These are phyloP conservation scores for Trichonephila clavipes DNA, from an alignment of 1,140 invertebrate species.

Conservation along the genomic window DNA sequence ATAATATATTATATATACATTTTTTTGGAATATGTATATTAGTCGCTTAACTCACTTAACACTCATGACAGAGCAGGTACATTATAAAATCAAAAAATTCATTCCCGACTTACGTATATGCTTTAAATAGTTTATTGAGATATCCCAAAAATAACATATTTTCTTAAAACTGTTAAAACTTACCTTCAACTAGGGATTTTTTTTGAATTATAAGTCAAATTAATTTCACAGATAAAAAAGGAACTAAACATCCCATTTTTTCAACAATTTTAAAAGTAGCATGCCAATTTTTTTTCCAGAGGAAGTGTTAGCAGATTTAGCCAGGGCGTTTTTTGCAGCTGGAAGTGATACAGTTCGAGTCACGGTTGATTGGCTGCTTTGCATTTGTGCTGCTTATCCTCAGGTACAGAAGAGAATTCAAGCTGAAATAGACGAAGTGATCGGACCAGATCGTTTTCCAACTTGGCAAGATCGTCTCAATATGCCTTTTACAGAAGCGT, in stretches of 20 bases:
- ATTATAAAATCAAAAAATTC: too few relatives aligned
- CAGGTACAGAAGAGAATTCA: constrained; percentile 78
- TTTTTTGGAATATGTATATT: too few relatives aligned
- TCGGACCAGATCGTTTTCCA: constrained; percentile 77
- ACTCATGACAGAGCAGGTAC: too few relatives aligned
- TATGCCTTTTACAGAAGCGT: constrained; percentile 78
- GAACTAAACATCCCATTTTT: neutral
- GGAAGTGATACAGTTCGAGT: constrained; percentile 78
- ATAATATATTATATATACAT: too few relatives aligned
- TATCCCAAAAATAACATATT: too few relatives aligned
- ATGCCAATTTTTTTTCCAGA: constrained; percentile 17
- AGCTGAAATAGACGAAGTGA: constrained; percentile 78
- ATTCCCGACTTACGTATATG: too few relatives aligned
- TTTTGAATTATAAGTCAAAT: neutral
- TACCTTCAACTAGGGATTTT: neutral
- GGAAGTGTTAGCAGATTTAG: constrained; percentile 68
- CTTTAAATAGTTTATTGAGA: too few relatives aligned
- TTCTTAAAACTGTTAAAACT: too few relatives aligned
- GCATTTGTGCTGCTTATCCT: constrained; percentile 74
- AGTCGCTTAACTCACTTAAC: too few relatives aligned
- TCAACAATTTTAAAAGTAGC: neutral
- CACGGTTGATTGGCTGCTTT: constrained; percentile 77
- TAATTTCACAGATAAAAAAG: neutral
- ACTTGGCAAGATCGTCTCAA: constrained; percentile 67
- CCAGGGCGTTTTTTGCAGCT: constrained; percentile 77